phyloP scores from a whole-genome alignment of 1,140 invertebrate species.

The Elysia chlorotica region DNA sequence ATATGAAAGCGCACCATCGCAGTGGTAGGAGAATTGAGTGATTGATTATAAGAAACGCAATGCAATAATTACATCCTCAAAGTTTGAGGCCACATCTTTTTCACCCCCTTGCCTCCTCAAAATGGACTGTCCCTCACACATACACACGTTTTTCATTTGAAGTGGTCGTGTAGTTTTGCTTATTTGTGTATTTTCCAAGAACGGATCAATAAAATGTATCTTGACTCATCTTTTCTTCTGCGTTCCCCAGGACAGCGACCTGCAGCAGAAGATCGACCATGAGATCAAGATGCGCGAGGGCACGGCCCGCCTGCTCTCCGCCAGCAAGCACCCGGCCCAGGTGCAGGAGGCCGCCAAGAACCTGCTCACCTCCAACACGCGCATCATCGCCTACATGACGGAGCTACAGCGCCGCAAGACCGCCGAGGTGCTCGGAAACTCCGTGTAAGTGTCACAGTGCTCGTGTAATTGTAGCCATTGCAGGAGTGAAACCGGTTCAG shows the following conservation, averaged over 20 bases:
- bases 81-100: no score
- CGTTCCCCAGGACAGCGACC: slow-evolving; percentile 63
- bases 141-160: neutral
- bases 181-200: neutral
- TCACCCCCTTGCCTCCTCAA: no score
- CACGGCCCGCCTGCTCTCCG: slow-evolving; percentile 72
- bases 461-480: no score
- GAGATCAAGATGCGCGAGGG: slow-evolving; percentile 78
- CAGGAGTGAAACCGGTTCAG: no score
- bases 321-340: slow-evolving; percentile 71
- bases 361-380: slow-evolving; percentile 72
- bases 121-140: no score
- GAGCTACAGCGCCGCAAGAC: slow-evolving; percentile 71
- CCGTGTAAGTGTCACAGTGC: slow-evolving; percentile 45
- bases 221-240: neutral
- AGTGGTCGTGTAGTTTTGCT: neutral
- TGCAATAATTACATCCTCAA: no score
- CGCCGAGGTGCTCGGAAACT: slow-evolving; percentile 58
- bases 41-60: no score
- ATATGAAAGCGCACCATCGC: no score
- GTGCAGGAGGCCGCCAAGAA: slow-evolving; percentile 74
- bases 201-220: neutral
- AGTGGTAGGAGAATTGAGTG: no score
- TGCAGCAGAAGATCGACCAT: slow-evolving; percentile 75
- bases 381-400: slow-evolving; percentile 73